Conservation (phyloP, 2,888 invertebrate species). For the Chouioia cunea region DNA sequence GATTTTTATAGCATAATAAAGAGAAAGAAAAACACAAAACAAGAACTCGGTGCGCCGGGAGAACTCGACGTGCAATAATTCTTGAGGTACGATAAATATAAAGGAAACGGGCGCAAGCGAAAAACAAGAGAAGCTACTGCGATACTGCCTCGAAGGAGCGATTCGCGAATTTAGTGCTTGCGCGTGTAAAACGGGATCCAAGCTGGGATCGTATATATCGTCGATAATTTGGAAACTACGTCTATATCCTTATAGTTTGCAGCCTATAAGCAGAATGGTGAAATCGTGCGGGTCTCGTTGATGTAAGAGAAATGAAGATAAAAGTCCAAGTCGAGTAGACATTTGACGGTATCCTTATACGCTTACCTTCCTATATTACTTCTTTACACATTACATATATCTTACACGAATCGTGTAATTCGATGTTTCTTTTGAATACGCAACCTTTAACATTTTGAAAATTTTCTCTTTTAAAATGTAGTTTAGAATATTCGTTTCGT, state of each 20-base stretch:
- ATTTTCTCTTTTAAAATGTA: too few species aligned
- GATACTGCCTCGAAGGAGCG: neutral
- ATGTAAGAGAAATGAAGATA: conserved; percentile 33
- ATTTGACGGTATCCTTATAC: conserved; percentile 8
- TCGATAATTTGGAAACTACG: conserved; percentile 33
- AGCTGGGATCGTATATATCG: neutral
- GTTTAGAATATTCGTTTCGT: too few species aligned
- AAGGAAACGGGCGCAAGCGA: conserved; percentile 45
- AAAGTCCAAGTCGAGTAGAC: neutral
- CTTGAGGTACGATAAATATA: conserved; percentile 47
- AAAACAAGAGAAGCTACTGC: neutral
- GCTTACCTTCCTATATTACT: neutral
- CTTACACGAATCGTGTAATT: too few species aligned
- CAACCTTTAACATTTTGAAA: too few species aligned
- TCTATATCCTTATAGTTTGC: neutral
- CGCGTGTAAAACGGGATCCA: conserved; percentile 16
- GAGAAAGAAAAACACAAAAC: conserved; percentile 19
- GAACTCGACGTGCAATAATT: conserved; percentile 32
- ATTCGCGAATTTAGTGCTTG: conserved; percentile 35
- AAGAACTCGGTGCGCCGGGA: too few species aligned
- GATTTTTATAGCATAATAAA: conserved; percentile 10
- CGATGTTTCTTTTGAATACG: too few species aligned
- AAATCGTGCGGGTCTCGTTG: conserved; percentile 2
- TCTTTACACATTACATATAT: too few species aligned
- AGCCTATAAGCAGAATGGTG: neutral